Evolutionary conservation across 1,140 invertebrate genomes (phyloP).

Genomic region (Oncopodura yosiiana): DNA sequence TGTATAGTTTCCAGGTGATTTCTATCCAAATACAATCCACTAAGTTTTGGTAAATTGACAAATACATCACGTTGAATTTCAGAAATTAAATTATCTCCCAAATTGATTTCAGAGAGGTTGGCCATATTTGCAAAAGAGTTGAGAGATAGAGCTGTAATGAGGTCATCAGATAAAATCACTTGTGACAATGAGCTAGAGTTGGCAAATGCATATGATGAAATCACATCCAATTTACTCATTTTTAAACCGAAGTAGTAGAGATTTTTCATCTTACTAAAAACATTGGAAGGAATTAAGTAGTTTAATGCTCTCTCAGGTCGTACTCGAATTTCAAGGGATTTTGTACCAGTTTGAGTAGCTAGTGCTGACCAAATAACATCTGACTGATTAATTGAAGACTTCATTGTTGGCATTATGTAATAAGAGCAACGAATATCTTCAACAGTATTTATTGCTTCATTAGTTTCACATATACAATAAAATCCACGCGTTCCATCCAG

Average conservation of each 20-base stretch:
- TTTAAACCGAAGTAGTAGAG: constrained; percentile 13
- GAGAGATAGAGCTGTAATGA: constrained; percentile 51
- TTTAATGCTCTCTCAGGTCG: constrained; percentile 10
- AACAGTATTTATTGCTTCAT: background rate
- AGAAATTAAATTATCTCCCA: constrained; percentile 59
- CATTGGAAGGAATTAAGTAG: constrained; percentile 3
- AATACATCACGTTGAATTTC: constrained; percentile 61
- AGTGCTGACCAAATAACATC: constrained; percentile 11
- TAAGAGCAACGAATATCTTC: background rate
- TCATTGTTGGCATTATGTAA: background rate
- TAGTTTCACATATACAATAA: background rate
- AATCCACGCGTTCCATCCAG: background rate
- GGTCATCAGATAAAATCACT: constrained; percentile 55
- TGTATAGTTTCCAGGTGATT: constrained; percentile 63
- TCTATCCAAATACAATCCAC: constrained; percentile 53
- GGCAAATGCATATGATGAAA: constrained; percentile 25
- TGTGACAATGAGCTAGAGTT: constrained; percentile 38
- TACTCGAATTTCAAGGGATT: constrained; percentile 1
- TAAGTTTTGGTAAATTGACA: constrained; percentile 55
- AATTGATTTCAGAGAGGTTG: constrained; percentile 52
- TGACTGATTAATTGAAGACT: too few relatives aligned
- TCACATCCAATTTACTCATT: background rate
- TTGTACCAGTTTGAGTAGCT: background rate
- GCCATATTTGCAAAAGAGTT: constrained; percentile 58
- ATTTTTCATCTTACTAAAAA: constrained; percentile 18